phyloP scores from a whole-genome alignment of 2,113 vertebrate genomes.

The Oxyruncus cristatus region DNA sequence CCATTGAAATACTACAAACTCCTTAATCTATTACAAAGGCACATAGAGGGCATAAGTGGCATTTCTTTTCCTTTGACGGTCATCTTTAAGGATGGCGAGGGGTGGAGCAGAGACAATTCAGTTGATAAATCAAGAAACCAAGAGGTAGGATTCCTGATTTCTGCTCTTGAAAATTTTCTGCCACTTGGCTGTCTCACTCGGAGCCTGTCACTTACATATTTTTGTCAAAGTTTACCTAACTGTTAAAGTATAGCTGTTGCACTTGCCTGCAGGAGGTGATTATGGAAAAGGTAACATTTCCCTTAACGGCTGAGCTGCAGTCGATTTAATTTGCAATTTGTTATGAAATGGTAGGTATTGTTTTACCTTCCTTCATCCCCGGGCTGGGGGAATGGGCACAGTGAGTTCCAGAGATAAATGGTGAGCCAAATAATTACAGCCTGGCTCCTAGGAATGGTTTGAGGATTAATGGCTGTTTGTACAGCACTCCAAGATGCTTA shows the following conservation, averaged over 20 bases:
- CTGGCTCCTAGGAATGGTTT: not conserved
- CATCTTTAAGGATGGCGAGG: not conserved
- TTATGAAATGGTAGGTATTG: slow-evolving; percentile 26
- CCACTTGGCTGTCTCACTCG: not conserved
- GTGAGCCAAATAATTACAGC: not conserved
- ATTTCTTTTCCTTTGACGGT: not conserved
- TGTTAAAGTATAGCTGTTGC: not conserved
- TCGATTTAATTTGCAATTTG: slow-evolving; percentile 15
- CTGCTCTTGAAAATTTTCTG: not conserved
- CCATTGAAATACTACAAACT: not conserved
- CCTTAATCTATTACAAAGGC: not conserved
- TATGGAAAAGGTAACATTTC: not conserved
- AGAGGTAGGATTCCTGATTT: not conserved
- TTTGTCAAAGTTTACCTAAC: not conserved
- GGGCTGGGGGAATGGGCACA: not conserved
- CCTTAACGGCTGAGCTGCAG: not conserved
- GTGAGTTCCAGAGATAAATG: not conserved
- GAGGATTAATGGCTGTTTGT: slow-evolving; percentile 37
- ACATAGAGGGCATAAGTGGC: not conserved
- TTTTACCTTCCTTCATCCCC: slow-evolving; percentile 3
- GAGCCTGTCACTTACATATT: not conserved
- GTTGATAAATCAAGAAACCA: not conserved
- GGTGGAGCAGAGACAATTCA: not conserved
- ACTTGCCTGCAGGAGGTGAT: not conserved
- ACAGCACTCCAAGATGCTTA: not conserved